Percentiles rank a stretch among this genome's conserved stretches.
phyloP scores from a whole-genome alignment of 2,888 invertebrate genomes.

The Papilio elwesi region DNA sequence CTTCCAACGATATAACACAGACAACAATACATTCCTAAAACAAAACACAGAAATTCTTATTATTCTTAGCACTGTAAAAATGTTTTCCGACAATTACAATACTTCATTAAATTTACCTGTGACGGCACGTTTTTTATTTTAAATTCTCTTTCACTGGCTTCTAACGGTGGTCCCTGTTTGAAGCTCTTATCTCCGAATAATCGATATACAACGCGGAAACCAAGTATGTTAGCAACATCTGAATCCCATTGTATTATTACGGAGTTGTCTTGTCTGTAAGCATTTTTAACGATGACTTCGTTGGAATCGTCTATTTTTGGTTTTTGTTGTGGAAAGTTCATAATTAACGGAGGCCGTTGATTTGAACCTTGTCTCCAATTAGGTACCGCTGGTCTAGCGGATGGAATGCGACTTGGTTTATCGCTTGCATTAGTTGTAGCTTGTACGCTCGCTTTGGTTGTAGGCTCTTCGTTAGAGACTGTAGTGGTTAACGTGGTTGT shows the following conservation, averaged over 20 bases:
- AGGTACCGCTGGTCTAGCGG: conserved; percentile 73
- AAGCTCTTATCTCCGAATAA: conserved; percentile 95
- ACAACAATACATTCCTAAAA: conserved; percentile 95
- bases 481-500: conserved; percentile 53
- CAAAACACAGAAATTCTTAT: not conserved
- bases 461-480: conserved; percentile 53
- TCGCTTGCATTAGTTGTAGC: conserved; percentile 62
- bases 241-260: conserved; percentile 97
- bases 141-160: conserved; percentile 95
- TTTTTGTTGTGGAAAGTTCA: conserved; percentile 88
- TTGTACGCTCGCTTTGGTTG: conserved; percentile 57
- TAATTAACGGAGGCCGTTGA: conserved; percentile 88
- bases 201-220: conserved; percentile 94
- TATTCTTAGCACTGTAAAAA: conserved; percentile 1
- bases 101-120: conserved; percentile 84
- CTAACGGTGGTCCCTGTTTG: conserved; percentile 94
- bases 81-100: not conserved
- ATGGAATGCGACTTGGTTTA: conserved; percentile 61
- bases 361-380: conserved; percentile 80
- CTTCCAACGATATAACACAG: conserved; percentile 95
- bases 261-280: conserved; percentile 92
- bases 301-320: conserved; percentile 87
- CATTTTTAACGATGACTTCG: conserved; percentile 93
- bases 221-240: conserved; percentile 93
- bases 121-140: conserved; percentile 96